phyloP scores from a whole-genome alignment of 2,888 invertebrate genomes.

The Meteorus cinctellus region DNA sequence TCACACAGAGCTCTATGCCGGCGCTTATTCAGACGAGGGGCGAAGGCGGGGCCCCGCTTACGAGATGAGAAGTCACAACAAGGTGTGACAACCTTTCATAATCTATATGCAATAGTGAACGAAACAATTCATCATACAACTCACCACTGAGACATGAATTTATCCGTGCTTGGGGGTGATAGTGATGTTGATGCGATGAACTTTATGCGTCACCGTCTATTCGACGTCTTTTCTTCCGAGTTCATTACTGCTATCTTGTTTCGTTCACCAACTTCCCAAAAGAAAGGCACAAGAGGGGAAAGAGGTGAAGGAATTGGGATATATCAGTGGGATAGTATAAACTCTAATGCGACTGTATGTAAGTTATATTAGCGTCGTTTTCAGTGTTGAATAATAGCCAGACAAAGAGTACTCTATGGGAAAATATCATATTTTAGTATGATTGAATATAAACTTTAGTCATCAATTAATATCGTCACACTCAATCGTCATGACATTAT shows the following conservation, averaged over 20 bases:
- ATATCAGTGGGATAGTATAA: slow-evolving; percentile 10
- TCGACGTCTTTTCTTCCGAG: slow-evolving; percentile 1
- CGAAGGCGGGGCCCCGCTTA: slow-evolving; percentile 76
- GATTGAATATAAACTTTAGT: background rate
- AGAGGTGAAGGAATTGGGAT: background rate
- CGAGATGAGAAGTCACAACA: slow-evolving; percentile 83
- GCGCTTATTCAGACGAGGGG: slow-evolving; percentile 79
- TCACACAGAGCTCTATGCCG: slow-evolving; percentile 81
- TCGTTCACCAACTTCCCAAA: background rate
- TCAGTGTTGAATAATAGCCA: background rate
- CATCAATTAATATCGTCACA: background rate
- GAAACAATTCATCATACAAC: slow-evolving; percentile 43
- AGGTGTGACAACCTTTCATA: slow-evolving; percentile 76
- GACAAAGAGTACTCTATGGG: slow-evolving; percentile 5
- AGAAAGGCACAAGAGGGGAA: background rate
- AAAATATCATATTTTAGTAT: slow-evolving; percentile 6
- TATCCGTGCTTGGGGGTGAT: slow-evolving; percentile 53
- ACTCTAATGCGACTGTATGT: background rate
- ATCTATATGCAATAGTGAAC: slow-evolving; percentile 54
- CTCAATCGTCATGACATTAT: slow-evolving; percentile 4
- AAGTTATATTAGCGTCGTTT: background rate
- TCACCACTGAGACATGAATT: slow-evolving; percentile 56
- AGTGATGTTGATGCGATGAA: slow-evolving; percentile 30
- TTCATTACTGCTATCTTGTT: background rate
- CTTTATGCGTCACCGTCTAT: slow-evolving; percentile 32